Evolutionary conservation across 1,140 invertebrate species (phyloP), one percentile per base, ranked within the genome.

Genomic region (Penaeus indicus): DNA sequence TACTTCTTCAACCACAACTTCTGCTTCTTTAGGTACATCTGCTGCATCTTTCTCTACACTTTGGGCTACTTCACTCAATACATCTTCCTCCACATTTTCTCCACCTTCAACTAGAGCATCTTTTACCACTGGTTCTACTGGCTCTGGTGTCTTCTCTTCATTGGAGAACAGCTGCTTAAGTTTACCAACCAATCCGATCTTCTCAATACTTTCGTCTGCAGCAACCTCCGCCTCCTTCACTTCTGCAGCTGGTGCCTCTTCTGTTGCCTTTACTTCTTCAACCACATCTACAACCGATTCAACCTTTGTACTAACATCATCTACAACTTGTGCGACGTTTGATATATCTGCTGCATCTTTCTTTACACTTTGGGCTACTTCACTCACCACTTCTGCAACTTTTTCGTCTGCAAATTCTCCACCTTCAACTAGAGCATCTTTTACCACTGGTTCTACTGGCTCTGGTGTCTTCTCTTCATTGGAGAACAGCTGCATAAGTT

Each of bases 301-400:
- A 25, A 72, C 82, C 42, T 84, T 84, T 10, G n/a, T 47, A 64
- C 82, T 67, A 60, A 84, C 7, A 19, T 84, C 82, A 3, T 67
- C 82, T 19, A 86, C 61, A 16, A 47, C 21, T 80, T 79, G 25
- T 42, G 75, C 75, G 13, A n/a, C 19, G 19, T 78, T 54, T 21
- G 61, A 38, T 16, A 79, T 27, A 62, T 79, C 60, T n/a, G 5
- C 25, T 42, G 60, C 61, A 32, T 60, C 61, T 25, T 86, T 62
- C 19, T 64, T 77, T 0, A 86, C 84, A 13, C 32, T 69, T 16
- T 78, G 22, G 25, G 84, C 84, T 63, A 54, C 60, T 38, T 62
- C 25, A 27, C 27, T 38, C 2, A 80, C 75, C 19, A 42, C 84
- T 25, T 62, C 75, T 38, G 84, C 84, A 61, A 38, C 61, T 61